phyloP scores from a whole-genome alignment of 23 tunicate species.

The Oikopleura albicans region DNA sequence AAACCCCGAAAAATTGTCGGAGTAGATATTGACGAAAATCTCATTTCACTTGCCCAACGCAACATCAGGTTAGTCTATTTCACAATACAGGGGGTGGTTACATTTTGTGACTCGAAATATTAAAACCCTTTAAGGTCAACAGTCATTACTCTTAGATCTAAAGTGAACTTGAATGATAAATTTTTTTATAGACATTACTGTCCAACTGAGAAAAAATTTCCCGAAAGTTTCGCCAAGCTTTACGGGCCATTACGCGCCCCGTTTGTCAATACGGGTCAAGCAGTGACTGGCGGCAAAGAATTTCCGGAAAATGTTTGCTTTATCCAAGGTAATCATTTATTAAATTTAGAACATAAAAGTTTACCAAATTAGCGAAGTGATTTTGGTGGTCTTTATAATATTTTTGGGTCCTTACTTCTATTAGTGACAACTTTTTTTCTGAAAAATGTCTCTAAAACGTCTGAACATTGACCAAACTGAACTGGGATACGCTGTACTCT shows the following conservation, averaged over 20 bases:
- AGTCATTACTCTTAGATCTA: too few relatives aligned
- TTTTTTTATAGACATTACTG: conserved; percentile 4
- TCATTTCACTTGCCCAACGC: conserved; percentile 40
- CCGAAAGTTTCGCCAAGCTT: conserved; percentile 35
- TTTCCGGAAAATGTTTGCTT: conserved; percentile 81
- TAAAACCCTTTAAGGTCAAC: too few relatives aligned
- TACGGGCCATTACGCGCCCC: conserved; percentile 67
- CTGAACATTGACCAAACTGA: too few relatives aligned
- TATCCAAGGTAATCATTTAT: conserved; percentile 27
- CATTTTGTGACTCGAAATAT: too few relatives aligned
- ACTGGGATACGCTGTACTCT: too few relatives aligned
- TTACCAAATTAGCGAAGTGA: too few relatives aligned
- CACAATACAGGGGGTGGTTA: too few relatives aligned
- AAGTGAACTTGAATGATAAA: too few relatives aligned
- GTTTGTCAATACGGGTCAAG: conserved; percentile 29
- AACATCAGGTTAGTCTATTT: conserved; percentile 44
- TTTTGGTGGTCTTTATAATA: too few relatives aligned
- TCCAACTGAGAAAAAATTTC: conserved; percentile 22
- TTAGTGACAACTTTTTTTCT: too few relatives aligned
- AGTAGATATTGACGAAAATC: conserved; percentile 59
- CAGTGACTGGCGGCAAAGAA: conserved; percentile 27
- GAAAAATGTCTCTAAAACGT: too few relatives aligned
- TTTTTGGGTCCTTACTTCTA: too few relatives aligned
- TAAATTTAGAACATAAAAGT: neutral
- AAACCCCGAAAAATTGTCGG: conserved; percentile 80